phyloP scores from a whole-genome alignment of 23 tunicate species.

The Corella eumyota region DNA sequence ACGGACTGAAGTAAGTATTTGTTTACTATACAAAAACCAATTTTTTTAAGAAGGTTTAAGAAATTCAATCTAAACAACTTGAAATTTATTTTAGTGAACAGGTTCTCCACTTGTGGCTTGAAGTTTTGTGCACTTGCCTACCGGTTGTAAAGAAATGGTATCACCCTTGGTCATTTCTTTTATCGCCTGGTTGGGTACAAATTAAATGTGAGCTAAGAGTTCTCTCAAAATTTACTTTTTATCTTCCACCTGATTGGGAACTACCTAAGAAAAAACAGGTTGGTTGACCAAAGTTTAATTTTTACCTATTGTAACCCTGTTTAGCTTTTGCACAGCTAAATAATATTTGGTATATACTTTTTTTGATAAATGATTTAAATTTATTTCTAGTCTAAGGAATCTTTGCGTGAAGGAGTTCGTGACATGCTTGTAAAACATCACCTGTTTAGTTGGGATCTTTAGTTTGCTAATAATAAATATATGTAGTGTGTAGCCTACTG shows the following conservation, averaged over 20 bases:
- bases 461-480: background rate
- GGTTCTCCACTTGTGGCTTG: slow-evolving; percentile 84
- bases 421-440: slow-evolving; percentile 94
- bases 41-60: too few species aligned
- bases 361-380: background rate
- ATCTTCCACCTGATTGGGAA: slow-evolving; percentile 68
- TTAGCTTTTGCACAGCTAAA: too few species aligned
- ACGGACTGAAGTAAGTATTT: slow-evolving; percentile 41
- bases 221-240: slow-evolving; percentile 64
- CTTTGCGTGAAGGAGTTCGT: slow-evolving; percentile 66
- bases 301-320: too few species aligned
- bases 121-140: slow-evolving; percentile 57
- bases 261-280: slow-evolving; percentile 59
- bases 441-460: slow-evolving; percentile 93
- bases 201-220: slow-evolving; percentile 73
- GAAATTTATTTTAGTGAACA: too few species aligned
- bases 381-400: slow-evolving; percentile 30
- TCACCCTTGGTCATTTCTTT: slow-evolving; percentile 82
- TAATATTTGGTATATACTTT: background rate
- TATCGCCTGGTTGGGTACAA: slow-evolving; percentile 94
- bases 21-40: background rate
- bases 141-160: slow-evolving; percentile 82
- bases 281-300: background rate
- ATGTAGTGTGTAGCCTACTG: background rate
- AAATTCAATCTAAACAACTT: too few species aligned